Percentiles rank a stretch among this genome's conserved stretches.
phyloP scores from a whole-genome alignment of 2,113 vertebrate species.

The Tautogolabrus adspersus region DNA sequence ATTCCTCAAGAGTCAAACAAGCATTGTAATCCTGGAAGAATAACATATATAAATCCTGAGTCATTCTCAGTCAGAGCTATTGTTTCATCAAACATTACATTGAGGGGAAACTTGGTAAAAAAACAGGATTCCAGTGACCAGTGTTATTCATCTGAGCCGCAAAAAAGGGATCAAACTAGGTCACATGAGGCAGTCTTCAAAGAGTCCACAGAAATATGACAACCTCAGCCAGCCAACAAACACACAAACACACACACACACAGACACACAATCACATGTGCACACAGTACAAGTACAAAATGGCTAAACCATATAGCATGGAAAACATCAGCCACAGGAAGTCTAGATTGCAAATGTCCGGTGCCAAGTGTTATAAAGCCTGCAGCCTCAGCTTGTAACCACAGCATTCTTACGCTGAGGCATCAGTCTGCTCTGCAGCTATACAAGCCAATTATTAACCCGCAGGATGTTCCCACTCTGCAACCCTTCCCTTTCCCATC shows the following conservation, averaged over 20 bases:
- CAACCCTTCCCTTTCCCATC: slow-evolving; percentile 47
- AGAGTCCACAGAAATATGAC: slow-evolving; percentile 46
- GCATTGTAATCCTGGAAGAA: slow-evolving; percentile 26
- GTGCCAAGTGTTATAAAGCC: slow-evolving; percentile 74
- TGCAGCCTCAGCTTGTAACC: slow-evolving; percentile 68
- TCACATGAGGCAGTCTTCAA: slow-evolving; percentile 46
- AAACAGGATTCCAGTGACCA: slow-evolving; percentile 39
- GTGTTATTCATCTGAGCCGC: slow-evolving; percentile 44
- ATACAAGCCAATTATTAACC: slow-evolving; percentile 75
- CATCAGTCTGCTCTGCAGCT: slow-evolving; percentile 65
- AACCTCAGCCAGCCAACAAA: slow-evolving; percentile 32
- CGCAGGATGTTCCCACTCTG: slow-evolving; percentile 71
- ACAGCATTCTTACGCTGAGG: slow-evolving; percentile 77
- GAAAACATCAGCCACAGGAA: slow-evolving; percentile 71
- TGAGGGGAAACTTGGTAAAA: slow-evolving; percentile 20
- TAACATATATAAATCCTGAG: slow-evolving; percentile 28
- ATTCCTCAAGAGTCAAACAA: slow-evolving; percentile 54
- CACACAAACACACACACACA: slow-evolving; percentile 14
- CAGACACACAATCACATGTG: slow-evolving; percentile 9
- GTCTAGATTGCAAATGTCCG: slow-evolving; percentile 70
- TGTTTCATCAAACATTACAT: slow-evolving; percentile 12
- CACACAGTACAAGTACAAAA: slow-evolving; percentile 31
- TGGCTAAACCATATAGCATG: slow-evolving; percentile 54
- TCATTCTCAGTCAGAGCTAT: slow-evolving; percentile 34
- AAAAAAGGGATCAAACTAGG: slow-evolving; percentile 44